Evolutionary conservation across 2,113 vertebrate genomes (phyloP).

Genomic region (Myotis brandtii): DNA sequence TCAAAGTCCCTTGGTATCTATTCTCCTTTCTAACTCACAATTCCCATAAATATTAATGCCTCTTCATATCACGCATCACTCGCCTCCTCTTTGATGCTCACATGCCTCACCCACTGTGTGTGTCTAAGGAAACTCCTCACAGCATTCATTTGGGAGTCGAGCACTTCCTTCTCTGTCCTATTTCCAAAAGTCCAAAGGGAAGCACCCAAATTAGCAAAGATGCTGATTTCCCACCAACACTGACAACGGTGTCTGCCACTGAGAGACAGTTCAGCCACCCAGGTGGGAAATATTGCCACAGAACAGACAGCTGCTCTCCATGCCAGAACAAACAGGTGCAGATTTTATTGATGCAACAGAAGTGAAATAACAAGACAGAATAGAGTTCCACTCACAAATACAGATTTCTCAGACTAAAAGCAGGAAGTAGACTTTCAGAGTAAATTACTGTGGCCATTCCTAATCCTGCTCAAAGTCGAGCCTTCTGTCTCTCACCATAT

Average conservation of each 20-base stretch:
- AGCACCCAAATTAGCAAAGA: conserved; percentile 74
- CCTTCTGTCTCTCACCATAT: neutral
- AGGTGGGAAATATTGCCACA: conserved; percentile 81
- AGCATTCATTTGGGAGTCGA: neutral
- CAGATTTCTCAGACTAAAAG: conserved; percentile 64
- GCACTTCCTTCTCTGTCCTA: conserved; percentile 3
- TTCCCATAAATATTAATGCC: conserved; percentile 77
- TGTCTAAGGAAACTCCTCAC: conserved; percentile 48
- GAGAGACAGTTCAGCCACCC: conserved; percentile 76
- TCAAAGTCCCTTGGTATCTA: conserved; percentile 60
- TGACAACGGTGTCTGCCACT: conserved; percentile 62
- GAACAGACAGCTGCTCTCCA: conserved; percentile 72
- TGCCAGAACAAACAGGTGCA: conserved; percentile 88
- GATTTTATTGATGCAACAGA: conserved; percentile 83
- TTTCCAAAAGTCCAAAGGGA: conserved; percentile 62
- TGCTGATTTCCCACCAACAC: conserved; percentile 72
- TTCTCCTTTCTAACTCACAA: conserved; percentile 65
- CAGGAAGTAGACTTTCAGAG: neutral
- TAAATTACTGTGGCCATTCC: neutral
- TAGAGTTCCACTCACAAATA: conserved; percentile 61
- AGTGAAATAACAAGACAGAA: conserved; percentile 80
- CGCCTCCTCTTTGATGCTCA: neutral
- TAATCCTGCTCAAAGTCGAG: neutral
- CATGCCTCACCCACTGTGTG: neutral
- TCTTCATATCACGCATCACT: conserved; percentile 55